These are phyloP conservation scores for Argyrosomus japonicus DNA, from an alignment of 2,113 vertebrate genomes.

Conservation along the genomic window DNA sequence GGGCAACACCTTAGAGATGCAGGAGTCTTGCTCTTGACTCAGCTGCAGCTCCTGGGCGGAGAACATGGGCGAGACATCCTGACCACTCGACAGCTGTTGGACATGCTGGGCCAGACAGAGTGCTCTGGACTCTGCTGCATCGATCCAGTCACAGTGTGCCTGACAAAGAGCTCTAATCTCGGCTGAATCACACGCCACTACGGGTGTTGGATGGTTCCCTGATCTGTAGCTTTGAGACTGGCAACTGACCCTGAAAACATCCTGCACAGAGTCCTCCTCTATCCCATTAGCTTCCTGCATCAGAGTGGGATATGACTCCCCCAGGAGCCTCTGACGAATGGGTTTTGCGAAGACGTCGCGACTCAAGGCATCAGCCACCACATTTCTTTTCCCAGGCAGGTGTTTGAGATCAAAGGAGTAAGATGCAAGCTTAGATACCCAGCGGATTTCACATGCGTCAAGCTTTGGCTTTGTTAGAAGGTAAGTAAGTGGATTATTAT, in stretches of 20 bases:
- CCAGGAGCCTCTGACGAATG: not conserved
- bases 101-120: too few species aligned
- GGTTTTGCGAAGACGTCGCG: not conserved
- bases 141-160: not conserved
- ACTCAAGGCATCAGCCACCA: not conserved
- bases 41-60: not conserved
- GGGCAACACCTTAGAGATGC: not conserved
- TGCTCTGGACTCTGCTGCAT: too few species aligned
- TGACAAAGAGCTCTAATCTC: slow-evolving; percentile 5
- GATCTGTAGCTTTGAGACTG: not conserved
- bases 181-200: not conserved
- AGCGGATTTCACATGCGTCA: not conserved
- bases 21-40: not conserved
- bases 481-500: not conserved
- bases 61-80: not conserved
- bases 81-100: not conserved
- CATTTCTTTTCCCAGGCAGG: not conserved
- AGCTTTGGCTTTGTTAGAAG: not conserved
- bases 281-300: not conserved
- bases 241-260: not conserved
- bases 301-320: not conserved
- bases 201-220: not conserved
- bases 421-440: not conserved
- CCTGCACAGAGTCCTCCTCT: not conserved
- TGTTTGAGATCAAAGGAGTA: not conserved